Evolutionary conservation across 2,888 invertebrate genomes (phyloP), one percentile per base, ranked within the genome.

Genomic region (Philhelius pedissequus): DNA sequence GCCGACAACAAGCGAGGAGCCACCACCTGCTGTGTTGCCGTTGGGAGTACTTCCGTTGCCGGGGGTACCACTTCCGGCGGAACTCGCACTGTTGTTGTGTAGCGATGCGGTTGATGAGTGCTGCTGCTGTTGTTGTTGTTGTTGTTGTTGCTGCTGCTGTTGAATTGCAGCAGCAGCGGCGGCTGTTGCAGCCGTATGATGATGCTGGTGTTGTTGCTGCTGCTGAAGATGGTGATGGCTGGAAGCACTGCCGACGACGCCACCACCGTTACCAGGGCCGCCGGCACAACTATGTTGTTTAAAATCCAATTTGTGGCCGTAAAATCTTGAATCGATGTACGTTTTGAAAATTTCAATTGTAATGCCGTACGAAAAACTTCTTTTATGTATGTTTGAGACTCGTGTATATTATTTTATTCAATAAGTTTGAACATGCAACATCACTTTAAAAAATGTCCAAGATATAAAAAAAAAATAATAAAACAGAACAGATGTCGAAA

Each of bases 251-350:
- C 87, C 90, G 92, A 93, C 93, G 92, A 93, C 92, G 93, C 93
- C 93, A 92, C 92, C 92, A 93, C 93, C 91, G 92, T 92, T 92
- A 92, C 93, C 92, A 93, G 91, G 91, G 93, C 93, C 93, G 92
- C 93, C 93, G 92, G 93, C 92, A 95, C 93, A 94, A 94, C 94
- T 94, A 92, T 94, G 94, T 93, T 95, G 94, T 93, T 95, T 96
- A 95, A 95, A 96, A 94, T 95, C 96, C 96, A 94, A 95, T 95
- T 95, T 95, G 95, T 94, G 93, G 95, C 94, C 93, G 94, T 90
- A 90, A 86, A 90, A 90, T 88, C 90, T 89, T 89, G 90, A 90
- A 89, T 90, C 90, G 88, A 90, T 90, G 88, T 90, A 90, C 90
- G 90, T 90, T 88, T 90, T 90, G 89, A 90, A 90, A 86, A 90